Evolutionary conservation across 2,797 vertebrate species (phyloP), one percentile per base, ranked within the genome.

Genomic region (Oreortyx pictus): DNA sequence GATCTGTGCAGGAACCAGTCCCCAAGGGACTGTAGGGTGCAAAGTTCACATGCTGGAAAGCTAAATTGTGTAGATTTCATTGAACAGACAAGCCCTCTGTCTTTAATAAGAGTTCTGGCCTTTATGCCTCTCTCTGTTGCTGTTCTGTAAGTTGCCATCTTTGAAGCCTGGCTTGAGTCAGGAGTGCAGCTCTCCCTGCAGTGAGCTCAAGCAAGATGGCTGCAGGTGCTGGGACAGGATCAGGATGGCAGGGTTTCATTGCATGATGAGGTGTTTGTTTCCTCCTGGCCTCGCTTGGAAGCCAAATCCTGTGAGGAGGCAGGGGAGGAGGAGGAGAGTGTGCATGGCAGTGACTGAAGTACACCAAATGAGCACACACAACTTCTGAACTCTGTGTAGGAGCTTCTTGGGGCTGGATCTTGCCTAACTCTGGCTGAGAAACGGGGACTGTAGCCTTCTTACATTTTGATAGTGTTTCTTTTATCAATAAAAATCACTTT

Each of bases 41-140:
- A 54, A 15, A 78, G 90, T 75, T 94, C 82, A 66, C 43, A 50
- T 87, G 54, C 86, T 85, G 70, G 24, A 94, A 64, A 85, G 66
- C 61, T 68, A 20, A 72, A 80, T 66, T 52, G 71, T 91, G 4
- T 65, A 64, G 84, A 86, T 92, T 81, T 80, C 84, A 67, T 8
- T 0, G 0, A 65, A 59, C 90, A 92, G 62, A 83, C 76, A 87
- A 85, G 59, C 75, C n/a, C 57, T 80, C 61, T 85, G 88, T 90
- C 78, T 91, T 85, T 84, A 75, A 46, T 24, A 41, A 73, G 75
- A 82, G 72, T 6, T 94, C 77, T 88, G 78, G 77, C 78, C 83
- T 80, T 93, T 68, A 73, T 89, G 61, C 49, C 57, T 84, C 17
- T 66, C 49, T 65, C 57, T 50, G 75, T 86, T 59, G 76, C 88